phyloP scores from a whole-genome alignment of 2,797 vertebrate genomes.

The Cuculus canorus region DNA sequence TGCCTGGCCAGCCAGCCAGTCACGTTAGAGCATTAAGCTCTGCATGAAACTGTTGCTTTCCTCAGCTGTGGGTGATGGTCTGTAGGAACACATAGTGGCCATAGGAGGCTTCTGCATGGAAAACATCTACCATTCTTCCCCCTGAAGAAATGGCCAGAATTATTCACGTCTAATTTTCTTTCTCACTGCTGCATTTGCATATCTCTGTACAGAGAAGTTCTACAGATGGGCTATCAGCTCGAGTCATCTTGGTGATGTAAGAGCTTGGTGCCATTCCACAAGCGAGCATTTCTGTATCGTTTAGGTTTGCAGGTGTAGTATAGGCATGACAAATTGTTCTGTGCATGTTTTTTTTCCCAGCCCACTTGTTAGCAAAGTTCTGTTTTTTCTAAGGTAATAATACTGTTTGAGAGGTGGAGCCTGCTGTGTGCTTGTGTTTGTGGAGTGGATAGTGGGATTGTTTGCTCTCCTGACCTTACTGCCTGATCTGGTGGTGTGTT shows the following conservation, averaged over 20 bases:
- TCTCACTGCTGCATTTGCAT: not conserved
- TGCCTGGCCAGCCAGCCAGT: not conserved
- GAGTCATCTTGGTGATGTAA: not conserved
- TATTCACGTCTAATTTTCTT: not conserved
- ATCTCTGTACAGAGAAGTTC: not conserved
- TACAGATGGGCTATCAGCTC: not conserved
- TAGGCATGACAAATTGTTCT: not conserved
- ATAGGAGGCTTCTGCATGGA: not conserved
- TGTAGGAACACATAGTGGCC: not conserved
- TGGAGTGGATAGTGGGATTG: not conserved
- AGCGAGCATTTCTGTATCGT: not conserved
- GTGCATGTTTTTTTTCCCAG: not conserved
- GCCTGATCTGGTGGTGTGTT: not conserved
- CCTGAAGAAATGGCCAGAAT: not conserved
- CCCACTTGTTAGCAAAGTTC: not conserved
- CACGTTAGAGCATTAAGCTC: not conserved
- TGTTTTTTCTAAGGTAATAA: not conserved
- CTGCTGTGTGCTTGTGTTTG: not conserved
- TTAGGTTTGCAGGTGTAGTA: not conserved
- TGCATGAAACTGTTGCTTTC: fast-evolving
- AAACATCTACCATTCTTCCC: not conserved
- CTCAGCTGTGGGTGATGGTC: not conserved
- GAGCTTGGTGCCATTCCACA: not conserved
- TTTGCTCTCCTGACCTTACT: not conserved
- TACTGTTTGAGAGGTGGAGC: not conserved